A percentile compares a stretch with the other conserved stretches of the same genome.
Evolutionary conservation across 2,888 invertebrate species (phyloP).

Genomic region (Aspidiotus rigidus): DNA sequence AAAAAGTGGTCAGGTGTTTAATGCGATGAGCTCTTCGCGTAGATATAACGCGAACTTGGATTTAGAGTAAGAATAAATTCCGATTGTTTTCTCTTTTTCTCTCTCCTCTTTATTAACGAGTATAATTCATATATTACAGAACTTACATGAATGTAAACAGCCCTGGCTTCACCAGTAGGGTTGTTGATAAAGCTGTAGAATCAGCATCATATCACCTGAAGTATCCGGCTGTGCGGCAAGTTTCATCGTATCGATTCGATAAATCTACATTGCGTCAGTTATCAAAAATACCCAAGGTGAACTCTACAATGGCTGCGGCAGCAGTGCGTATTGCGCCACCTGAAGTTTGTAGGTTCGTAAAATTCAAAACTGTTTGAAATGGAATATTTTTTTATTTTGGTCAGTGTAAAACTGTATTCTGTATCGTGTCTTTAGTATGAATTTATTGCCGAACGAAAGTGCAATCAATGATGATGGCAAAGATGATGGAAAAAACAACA

Average conservation of each 20-base stretch:
- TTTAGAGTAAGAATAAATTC: conserved; percentile 13
- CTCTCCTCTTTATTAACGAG: background rate
- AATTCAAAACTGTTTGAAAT: background rate
- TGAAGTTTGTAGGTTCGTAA: conserved; percentile 17
- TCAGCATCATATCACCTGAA: conserved; percentile 28
- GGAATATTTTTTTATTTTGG: background rate
- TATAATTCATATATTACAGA: background rate
- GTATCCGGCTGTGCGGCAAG: conserved; percentile 26
- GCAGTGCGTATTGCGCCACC: conserved; percentile 26
- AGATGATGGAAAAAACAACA: background rate
- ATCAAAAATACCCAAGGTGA: conserved; percentile 18
- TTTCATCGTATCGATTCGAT: conserved; percentile 24
- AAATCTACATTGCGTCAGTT: conserved; percentile 28
- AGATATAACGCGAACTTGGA: conserved; percentile 18
- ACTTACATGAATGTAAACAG: conserved; percentile 26
- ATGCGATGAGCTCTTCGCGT: background rate
- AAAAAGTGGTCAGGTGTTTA: background rate
- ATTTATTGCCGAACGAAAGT: background rate
- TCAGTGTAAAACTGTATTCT: conserved; percentile 4
- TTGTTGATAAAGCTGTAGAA: conserved; percentile 24
- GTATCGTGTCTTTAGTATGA: conserved; percentile 1
- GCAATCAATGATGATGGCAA: background rate
- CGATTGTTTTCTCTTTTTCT: no score
- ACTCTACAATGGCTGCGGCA: conserved; percentile 15
- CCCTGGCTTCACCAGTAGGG: conserved; percentile 21